These are phyloP conservation scores for Epizoanthus stellaris DNA, from an alignment of 92 coral and sea anemone species.

Conservation along the genomic window DNA sequence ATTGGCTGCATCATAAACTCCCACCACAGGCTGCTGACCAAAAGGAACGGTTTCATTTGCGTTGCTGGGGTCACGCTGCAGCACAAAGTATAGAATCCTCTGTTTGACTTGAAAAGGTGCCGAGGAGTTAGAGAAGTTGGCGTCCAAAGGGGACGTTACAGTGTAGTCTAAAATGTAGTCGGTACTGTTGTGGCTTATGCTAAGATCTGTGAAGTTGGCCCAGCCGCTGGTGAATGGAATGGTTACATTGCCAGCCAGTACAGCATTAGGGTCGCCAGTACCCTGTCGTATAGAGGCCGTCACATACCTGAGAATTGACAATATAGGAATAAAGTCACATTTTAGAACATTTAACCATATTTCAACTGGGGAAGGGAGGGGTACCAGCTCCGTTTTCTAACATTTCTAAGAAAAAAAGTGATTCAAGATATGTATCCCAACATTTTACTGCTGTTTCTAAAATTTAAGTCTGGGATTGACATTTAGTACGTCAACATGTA, in stretches of 20 bases:
- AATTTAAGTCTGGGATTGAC: too few relatives aligned
- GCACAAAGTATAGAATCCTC: constrained; percentile 69
- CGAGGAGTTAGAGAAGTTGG: constrained; percentile 59
- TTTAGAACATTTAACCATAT: too few relatives aligned
- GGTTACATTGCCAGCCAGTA: constrained; percentile 73
- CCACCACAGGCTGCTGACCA: constrained; percentile 73
- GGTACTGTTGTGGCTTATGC: constrained; percentile 73
- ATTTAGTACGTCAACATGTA: too few relatives aligned
- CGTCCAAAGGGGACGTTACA: constrained; percentile 63
- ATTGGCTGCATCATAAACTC: constrained; percentile 84
- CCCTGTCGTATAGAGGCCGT: constrained; percentile 75
- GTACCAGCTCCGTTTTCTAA: too few relatives aligned
- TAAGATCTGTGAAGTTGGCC: constrained; percentile 82
- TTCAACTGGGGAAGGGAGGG: too few relatives aligned
- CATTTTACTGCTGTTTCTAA: too few relatives aligned
- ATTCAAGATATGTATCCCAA: too few relatives aligned
- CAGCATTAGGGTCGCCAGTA: constrained; percentile 76
- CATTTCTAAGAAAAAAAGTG: too few relatives aligned
- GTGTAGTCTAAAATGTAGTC: constrained; percentile 72
- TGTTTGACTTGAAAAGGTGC: constrained; percentile 69
- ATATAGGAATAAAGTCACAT: too few relatives aligned
- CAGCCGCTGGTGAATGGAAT: constrained; percentile 71
- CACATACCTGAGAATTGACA: constrained; percentile 55
- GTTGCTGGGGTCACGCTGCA: constrained; percentile 62
- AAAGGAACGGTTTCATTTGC: constrained; percentile 85